Evolutionary conservation across 2,888 invertebrate genomes (phyloP).

Genomic region (Nowickia ferox): DNA sequence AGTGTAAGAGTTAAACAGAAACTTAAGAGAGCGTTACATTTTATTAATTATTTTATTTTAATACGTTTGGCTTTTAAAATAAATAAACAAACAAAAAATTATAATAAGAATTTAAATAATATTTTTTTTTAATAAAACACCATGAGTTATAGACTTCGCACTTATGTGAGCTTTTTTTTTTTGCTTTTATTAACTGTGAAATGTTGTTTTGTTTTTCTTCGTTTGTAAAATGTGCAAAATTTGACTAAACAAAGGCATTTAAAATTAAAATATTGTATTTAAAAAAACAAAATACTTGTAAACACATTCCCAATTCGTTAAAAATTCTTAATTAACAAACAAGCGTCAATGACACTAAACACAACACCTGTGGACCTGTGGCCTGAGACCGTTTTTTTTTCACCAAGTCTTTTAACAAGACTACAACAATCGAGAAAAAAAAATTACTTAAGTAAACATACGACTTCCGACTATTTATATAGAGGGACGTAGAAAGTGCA

Average conservation of each 20-base stretch:
- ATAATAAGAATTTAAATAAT: not conserved
- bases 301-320: constrained; percentile 7
- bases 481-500: not conserved
- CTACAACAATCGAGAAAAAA: not conserved
- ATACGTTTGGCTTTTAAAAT: constrained; percentile 24
- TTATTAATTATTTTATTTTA: constrained; percentile 37
- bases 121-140: constrained; percentile 30
- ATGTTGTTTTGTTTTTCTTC: constrained; percentile 4
- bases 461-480: too few species aligned
- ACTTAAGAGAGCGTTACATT: constrained; percentile 25
- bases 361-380: constrained; percentile 53
- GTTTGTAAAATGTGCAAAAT: constrained; percentile 36
- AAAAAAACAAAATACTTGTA: constrained; percentile 8
- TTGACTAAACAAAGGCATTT: not conserved
- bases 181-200: constrained; percentile 55
- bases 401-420: constrained; percentile 6
- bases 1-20: constrained; percentile 6
- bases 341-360: constrained; percentile 47
- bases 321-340: constrained; percentile 55
- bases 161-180: constrained; percentile 71
- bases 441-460: not conserved
- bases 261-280: not conserved
- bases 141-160: constrained; percentile 71
- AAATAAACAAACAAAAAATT: not conserved
- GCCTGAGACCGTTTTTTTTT: constrained; percentile 14